Evolutionary conservation across 2,888 invertebrate species (phyloP).

Genomic region (Epistrophe eligans): DNA sequence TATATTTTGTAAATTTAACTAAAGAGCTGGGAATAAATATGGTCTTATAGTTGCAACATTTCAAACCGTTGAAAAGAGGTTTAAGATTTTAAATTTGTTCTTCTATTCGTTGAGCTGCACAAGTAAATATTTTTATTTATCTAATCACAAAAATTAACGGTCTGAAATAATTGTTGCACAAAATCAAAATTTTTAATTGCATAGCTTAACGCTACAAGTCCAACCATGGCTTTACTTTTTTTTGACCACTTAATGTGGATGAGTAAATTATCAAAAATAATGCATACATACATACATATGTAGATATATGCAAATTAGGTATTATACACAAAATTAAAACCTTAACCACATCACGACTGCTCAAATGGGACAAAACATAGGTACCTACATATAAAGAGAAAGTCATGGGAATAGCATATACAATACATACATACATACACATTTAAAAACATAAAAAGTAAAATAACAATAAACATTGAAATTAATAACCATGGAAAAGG

Average conservation of each 20-base stretch:
- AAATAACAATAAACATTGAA: background rate
- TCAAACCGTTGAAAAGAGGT: no score
- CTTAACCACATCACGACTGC: background rate
- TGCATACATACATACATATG: no score
- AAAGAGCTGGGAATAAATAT: no score
- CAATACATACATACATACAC: background rate
- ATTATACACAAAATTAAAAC: background rate
- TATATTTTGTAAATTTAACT: no score
- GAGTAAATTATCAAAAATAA: background rate
- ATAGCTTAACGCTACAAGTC: background rate
- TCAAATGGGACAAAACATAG: background rate
- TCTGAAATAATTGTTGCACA: constrained; percentile 1
- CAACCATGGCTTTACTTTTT: background rate
- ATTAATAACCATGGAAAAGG: background rate
- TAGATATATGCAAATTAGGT: background rate
- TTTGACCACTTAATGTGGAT: constrained; percentile 1
- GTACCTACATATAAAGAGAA: background rate
- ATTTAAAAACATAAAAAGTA: background rate
- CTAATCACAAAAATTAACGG: background rate
- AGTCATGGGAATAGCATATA: background rate
- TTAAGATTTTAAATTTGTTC: no score
- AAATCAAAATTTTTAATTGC: background rate
- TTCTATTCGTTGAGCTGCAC: no score
- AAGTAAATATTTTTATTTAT: no score
- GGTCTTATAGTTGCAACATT: no score